phyloP scores from a whole-genome alignment of 2,113 vertebrate species.

The Laticauda colubrina region DNA sequence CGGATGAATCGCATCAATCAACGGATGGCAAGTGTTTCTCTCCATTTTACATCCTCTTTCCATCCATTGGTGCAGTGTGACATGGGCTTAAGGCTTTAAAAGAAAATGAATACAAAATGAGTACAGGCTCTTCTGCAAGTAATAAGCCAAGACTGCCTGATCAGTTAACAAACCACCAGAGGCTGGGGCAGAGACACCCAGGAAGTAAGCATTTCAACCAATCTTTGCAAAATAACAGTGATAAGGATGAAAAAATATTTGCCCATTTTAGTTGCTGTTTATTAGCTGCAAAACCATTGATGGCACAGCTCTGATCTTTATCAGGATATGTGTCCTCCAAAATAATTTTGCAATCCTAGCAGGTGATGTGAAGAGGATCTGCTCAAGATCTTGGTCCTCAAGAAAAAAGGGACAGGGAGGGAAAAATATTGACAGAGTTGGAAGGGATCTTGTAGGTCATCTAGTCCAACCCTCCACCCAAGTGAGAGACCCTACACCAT shows the following conservation, averaged over 20 bases:
- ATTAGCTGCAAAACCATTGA: background rate
- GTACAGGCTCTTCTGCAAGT: background rate
- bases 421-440: background rate
- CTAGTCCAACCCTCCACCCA: too few species aligned
- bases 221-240: background rate
- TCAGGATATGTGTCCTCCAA: background rate
- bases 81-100: background rate
- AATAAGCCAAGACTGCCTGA: background rate
- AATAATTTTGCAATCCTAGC: background rate
- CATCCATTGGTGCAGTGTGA: too few species aligned
- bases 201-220: background rate
- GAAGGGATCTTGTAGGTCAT: too few species aligned
- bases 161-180: background rate
- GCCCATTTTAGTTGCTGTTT: background rate
- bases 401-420: background rate
- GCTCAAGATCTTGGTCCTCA: background rate
- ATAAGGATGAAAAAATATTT: background rate
- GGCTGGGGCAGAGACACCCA: background rate
- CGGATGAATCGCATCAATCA: too few species aligned
- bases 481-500: too few species aligned
- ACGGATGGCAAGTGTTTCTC: too few species aligned
- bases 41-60: too few species aligned
- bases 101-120: background rate
- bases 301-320: background rate
- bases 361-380: background rate